Conservation (phyloP, 1,140 invertebrate genomes). For the Euura lappo region DNA sequence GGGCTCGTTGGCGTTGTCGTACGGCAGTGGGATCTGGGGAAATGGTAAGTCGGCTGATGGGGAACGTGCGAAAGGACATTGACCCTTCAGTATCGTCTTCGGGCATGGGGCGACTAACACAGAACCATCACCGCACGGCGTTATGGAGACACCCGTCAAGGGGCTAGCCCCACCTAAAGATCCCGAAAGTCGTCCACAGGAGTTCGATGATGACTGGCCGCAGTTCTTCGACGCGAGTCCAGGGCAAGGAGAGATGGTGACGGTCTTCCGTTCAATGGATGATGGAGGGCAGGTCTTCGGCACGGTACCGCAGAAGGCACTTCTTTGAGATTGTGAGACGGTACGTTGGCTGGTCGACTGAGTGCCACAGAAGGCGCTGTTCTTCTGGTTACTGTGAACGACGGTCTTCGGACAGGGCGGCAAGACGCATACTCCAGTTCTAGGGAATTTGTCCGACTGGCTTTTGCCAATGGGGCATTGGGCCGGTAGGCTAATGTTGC, state of each 20-base stretch:
- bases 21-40: slow-evolving; percentile 53
- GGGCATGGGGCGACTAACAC: slow-evolving; percentile 46
- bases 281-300: slow-evolving; percentile 40
- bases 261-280: slow-evolving; percentile 41
- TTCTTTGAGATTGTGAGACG: slow-evolving; percentile 8
- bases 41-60: slow-evolving; percentile 43
- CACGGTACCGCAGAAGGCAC: slow-evolving; percentile 17
- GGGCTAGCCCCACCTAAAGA: slow-evolving; percentile 38
- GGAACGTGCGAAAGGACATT: slow-evolving; percentile 23
- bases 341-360: not conserved
- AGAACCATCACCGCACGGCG: slow-evolving; percentile 40
- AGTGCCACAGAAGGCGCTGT: not conserved
- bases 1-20: slow-evolving; percentile 26
- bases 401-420: slow-evolving; percentile 42
- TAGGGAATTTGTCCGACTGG: slow-evolving; percentile 38
- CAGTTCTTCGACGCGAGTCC: slow-evolving; percentile 36
- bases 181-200: slow-evolving; percentile 44
- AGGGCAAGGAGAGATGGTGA: slow-evolving; percentile 52
- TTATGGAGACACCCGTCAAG: slow-evolving; percentile 40
- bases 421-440: slow-evolving; percentile 37
- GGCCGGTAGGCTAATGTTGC: slow-evolving; percentile 34
- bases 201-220: slow-evolving; percentile 40
- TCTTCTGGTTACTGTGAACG: slow-evolving; percentile 22
- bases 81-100: slow-evolving; percentile 36
- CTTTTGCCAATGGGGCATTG: slow-evolving; percentile 17